Evolutionary conservation across 1,140 invertebrate species (phyloP), one percentile per base, ranked within the genome.

Genomic region (Solen grandis): DNA sequence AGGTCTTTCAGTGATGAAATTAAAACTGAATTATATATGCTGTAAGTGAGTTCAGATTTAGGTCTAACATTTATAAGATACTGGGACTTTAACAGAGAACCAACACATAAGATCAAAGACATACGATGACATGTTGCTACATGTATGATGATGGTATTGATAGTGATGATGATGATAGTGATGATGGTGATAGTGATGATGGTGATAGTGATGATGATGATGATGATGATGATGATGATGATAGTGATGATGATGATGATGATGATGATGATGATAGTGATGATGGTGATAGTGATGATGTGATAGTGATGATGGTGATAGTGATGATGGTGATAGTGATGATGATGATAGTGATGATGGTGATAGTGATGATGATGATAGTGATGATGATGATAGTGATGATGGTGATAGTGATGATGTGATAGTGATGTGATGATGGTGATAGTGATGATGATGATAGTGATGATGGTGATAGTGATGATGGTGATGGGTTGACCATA

Each of bases 321-420:
- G 46, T 52, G 46, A 52, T 52, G 46, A 52, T 52, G 46, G n/a
- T 52, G 46, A 52, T 52, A n/a, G 46, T 52, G 46, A 52, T 52
- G 46, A 52, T 52, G n/a, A n/a, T 52, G 46, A 52, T 52, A n/a
- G n/a, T 52, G 46, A 52, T 52, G 46, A 52, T 52, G 46, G n/a
- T 52, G 46, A n/a, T 52, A n/a, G n/a, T 13, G n/a, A 14, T 14
- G 46, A 14, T 13, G 46, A 14, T 13, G n/a, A 14, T 13, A 52
- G n/a, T 52, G 46, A 52, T 52, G n/a, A n/a, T 52, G 46, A 52
- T 52, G 46, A 52, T 52, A n/a, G n/a, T 52, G 46, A 52, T 52
- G 46, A 52, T 52, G n/a, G n/a, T n/a, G n/a, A n/a, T n/a, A n/a
- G n/a, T n/a, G n/a, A n/a, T n/a, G n/a, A n/a, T n/a, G n/a, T n/a